phyloP scores from a whole-genome alignment of 2,888 invertebrate species.

The Bhutanitis thaidina region DNA sequence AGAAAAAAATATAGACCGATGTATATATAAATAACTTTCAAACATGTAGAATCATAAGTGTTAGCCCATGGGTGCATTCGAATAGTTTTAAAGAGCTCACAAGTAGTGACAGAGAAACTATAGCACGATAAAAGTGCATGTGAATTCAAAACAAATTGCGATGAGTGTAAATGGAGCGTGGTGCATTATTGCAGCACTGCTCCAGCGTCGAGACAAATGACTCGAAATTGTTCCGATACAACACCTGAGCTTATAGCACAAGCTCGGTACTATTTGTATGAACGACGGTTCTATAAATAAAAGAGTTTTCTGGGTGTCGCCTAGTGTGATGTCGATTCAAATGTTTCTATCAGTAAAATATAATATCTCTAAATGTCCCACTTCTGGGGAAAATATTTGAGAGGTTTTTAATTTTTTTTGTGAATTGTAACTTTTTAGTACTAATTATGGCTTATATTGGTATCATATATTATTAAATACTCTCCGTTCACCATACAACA shows the following conservation, averaged over 20 bases:
- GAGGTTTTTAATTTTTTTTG: no score
- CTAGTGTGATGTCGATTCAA: not conserved
- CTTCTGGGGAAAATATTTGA: no score
- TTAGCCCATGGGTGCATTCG: conserved; percentile 16
- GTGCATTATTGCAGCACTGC: conserved; percentile 29
- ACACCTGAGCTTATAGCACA: conserved; percentile 43
- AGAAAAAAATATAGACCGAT: no score
- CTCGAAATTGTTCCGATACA: conserved; percentile 53
- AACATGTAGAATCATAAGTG: no score
- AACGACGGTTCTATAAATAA: not conserved
- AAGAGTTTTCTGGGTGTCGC: not conserved
- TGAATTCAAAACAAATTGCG: conserved; percentile 59
- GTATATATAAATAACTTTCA: no score
- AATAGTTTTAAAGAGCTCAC: conserved; percentile 43
- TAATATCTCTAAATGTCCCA: no score
- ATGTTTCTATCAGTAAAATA: not conserved
- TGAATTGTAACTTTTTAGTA: no score
- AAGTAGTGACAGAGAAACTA: conserved; percentile 39
- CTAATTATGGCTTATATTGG: no score
- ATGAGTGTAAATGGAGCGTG: conserved; percentile 56
- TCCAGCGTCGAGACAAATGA: conserved; percentile 32
- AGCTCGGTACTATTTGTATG: not conserved
- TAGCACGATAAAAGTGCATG: conserved; percentile 43
- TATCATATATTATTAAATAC: no score
- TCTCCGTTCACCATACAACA: no score